Percentiles rank a stretch among this genome's conserved stretches.
Conservation (phyloP, 2,888 invertebrate species). For the Electrophaes corylata region DNA sequence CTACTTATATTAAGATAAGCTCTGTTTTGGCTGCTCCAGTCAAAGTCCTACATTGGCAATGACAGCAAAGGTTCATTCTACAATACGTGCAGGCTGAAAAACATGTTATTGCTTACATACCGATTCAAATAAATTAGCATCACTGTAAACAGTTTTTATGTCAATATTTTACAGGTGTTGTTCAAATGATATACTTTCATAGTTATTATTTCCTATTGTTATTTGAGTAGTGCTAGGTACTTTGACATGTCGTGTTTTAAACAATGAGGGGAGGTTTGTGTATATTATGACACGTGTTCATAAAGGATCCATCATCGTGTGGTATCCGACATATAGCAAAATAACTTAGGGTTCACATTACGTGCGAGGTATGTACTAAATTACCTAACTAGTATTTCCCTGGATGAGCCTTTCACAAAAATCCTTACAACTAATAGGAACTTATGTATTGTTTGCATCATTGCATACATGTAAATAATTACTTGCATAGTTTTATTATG, state of each 20-base stretch:
- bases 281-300: background rate
- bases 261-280: background rate
- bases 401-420: too few relatives aligned
- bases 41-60: slow-evolving; percentile 27
- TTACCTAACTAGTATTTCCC: too few relatives aligned
- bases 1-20: too few relatives aligned
- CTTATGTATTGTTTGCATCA: background rate
- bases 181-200: background rate
- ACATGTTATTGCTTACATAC: slow-evolving; percentile 23
- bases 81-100: slow-evolving; percentile 10
- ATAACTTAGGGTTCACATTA: too few relatives aligned
- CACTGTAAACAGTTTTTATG: background rate
- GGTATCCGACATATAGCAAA: background rate
- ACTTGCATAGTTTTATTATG: background rate
- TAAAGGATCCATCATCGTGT: background rate
- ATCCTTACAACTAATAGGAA: background rate
- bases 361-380: too few relatives aligned
- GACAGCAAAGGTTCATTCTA: slow-evolving; percentile 23
- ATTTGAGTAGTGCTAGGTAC: background rate
- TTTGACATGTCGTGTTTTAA: background rate
- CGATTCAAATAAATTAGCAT: slow-evolving; percentile 1
- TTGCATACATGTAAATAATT: background rate
- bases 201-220: background rate
- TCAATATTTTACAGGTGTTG: slow-evolving; percentile 1
- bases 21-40: background rate